These are phyloP conservation scores for Crocallis elinguaria DNA, from an alignment of 2,888 invertebrate genomes.

Conservation along the genomic window DNA sequence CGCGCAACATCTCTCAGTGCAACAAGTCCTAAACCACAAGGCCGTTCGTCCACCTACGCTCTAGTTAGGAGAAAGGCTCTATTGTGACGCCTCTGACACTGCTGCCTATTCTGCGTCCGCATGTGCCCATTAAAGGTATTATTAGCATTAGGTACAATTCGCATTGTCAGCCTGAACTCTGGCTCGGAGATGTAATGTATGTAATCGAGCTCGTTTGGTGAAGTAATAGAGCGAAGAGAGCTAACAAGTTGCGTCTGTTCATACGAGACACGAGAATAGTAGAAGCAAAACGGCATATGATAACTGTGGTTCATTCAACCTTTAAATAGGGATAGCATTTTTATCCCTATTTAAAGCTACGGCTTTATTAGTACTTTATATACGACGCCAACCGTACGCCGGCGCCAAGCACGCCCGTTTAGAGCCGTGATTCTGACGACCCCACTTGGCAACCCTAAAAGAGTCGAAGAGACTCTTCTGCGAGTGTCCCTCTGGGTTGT, in stretches of 20 bases:
- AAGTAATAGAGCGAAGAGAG: slow-evolving; percentile 28
- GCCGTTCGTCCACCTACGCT: slow-evolving; percentile 69
- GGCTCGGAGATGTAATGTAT: slow-evolving; percentile 37
- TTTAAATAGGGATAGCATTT: too few relatives aligned
- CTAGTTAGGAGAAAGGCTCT: slow-evolving; percentile 75
- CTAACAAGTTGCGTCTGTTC: slow-evolving; percentile 4
- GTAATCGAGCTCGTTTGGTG: slow-evolving; percentile 35
- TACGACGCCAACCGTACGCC: too few relatives aligned
- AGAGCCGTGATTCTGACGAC: too few relatives aligned
- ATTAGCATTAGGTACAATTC: slow-evolving; percentile 48
- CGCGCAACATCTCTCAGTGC: slow-evolving; percentile 16
- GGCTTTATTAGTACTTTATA: too few relatives aligned
- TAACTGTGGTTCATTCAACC: too few relatives aligned
- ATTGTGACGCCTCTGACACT: slow-evolving; percentile 67
- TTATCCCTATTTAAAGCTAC: too few relatives aligned
- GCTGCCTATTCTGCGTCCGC: slow-evolving; percentile 25
- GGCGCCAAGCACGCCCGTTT: too few relatives aligned
- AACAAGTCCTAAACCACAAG: slow-evolving; percentile 32
- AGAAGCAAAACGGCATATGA: too few relatives aligned
- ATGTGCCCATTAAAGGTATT: slow-evolving; percentile 52
- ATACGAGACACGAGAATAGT: too few relatives aligned
- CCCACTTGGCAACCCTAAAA: too few relatives aligned
- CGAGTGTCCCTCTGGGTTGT: too few relatives aligned
- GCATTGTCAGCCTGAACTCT: slow-evolving; percentile 48
- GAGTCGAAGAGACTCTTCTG: too few relatives aligned